Evolutionary conservation across 1,140 invertebrate genomes (phyloP).

Genomic region (Drosophila sproati): DNA sequence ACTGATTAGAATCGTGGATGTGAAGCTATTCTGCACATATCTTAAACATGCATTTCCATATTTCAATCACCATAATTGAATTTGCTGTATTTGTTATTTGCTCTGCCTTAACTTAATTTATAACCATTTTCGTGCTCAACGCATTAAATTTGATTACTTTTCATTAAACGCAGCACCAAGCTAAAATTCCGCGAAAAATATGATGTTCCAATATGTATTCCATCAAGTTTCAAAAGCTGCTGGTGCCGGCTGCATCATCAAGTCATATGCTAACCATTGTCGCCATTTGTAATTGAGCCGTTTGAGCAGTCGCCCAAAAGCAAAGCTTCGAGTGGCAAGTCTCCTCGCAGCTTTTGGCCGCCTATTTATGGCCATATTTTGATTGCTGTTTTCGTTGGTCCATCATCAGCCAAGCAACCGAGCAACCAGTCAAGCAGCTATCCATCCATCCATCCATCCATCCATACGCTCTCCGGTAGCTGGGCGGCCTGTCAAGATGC

Average conservation of each 20-base stretch:
- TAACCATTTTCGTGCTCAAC: not conserved
- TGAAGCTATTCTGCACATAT: no score
- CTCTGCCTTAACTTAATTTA: not conserved
- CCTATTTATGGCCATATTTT: constrained; percentile 74
- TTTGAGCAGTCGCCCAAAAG: constrained; percentile 40
- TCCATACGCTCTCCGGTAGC: constrained; percentile 39
- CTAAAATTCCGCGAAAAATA: constrained; percentile 28
- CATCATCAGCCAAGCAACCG: constrained; percentile 1
- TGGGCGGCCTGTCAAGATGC: constrained; percentile 53
- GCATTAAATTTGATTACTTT: constrained; percentile 44
- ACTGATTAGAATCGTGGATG: no score
- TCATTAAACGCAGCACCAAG: constrained; percentile 16
- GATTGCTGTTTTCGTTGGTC: constrained; percentile 52
- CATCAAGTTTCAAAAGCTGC: constrained; percentile 52
- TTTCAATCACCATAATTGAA: not conserved
- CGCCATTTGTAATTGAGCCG: constrained; percentile 73
- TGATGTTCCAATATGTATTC: constrained; percentile 14
- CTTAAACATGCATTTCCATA: no score
- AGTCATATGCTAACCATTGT: constrained; percentile 48
- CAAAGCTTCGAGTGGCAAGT: not conserved
- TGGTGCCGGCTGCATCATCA: constrained; percentile 8
- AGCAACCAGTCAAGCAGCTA: constrained; percentile 10
- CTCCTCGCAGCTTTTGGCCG: constrained; percentile 37
- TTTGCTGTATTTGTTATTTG: not conserved
- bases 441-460: constrained; percentile 34